Base-by-base conservation (phyloP, 2,797 vertebrate genomes). In the Lacerta bilineata region DNA sequence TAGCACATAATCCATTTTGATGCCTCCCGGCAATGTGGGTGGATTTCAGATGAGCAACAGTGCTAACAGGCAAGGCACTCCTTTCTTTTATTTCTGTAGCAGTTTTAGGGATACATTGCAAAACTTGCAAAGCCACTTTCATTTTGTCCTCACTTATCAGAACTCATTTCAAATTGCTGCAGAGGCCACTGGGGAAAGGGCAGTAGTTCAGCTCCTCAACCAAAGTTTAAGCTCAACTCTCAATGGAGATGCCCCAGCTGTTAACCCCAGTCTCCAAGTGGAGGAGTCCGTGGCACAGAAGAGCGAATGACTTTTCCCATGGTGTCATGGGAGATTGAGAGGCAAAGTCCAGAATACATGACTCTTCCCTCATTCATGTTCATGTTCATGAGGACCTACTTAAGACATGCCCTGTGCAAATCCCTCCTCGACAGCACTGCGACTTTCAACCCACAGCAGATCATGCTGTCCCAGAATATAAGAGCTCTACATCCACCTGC, bases 1-100 rank as follows among this genome's bases (percentile, higher is more conserved):
- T 81, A 93, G 91, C 90, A 23, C 88, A 36, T 85, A 94, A 96
- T 93, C 95, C 95, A 79, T 92, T 90, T 15, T 79, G 71, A 69
- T 86, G 72, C 78, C 85, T 93, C 80, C 87, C 80, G 80, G 87
- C 77, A 86, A 86, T 0, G 2, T 88, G 83, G 77, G 94, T 92
- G 90, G 91, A 92, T 64, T 95, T 93, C 46, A 94, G 90, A 95
- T 89, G 86, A 95, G 84, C 81, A 88, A 79, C 0, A 0, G 13
- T 90, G 87, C 81, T 92, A 91, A 85, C 85, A 94, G 90, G 90
- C 92, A 95, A 90, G 80, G 61, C 29, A 4, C 64, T 69, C 50
- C 69, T 74, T 13, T 17, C 39, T 66, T 82, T 85, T 61, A 50
- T 41, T 89, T 94, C 90, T 94, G 91, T 92, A 72, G 84, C 89